Evolutionary conservation across 2,888 invertebrate species (phyloP).

Genomic region (Scaptomyza parva): DNA sequence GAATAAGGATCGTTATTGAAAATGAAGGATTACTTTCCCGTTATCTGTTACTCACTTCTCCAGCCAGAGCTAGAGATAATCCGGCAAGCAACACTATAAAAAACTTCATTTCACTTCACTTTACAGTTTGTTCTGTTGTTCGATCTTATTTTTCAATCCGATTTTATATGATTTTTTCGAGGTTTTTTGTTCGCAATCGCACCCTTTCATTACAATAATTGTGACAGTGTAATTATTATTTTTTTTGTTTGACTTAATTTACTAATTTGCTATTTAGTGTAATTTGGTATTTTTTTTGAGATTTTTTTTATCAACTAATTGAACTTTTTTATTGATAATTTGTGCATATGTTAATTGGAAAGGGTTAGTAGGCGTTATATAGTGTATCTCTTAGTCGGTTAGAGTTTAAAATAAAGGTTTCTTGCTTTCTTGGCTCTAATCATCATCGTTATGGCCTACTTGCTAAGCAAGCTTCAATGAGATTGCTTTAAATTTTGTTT

Average conservation of each 20-base stretch:
- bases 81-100: conserved; percentile 40
- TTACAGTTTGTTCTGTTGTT: conserved; percentile 26
- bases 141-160: neutral
- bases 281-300: conserved; percentile 5
- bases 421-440: conserved; percentile 34
- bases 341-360: neutral
- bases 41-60: conserved; percentile 49
- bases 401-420: neutral
- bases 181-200: neutral
- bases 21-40: neutral
- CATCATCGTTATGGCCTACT: conserved; percentile 31
- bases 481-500: conserved; percentile 59
- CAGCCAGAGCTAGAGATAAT: conserved; percentile 37
- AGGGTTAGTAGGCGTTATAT: neutral
- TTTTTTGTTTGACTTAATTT: conserved; percentile 19
- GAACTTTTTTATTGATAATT: too few species aligned
- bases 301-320: neutral
- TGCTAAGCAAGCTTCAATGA: conserved; percentile 43
- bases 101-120: conserved; percentile 58
- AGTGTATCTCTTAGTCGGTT: neutral
- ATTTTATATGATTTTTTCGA: conserved; percentile 51
- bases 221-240: neutral
- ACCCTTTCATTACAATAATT: conserved; percentile 1
- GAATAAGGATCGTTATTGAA: neutral
- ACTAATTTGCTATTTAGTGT: conserved; percentile 7